These are phyloP conservation scores for Zosterops borbonicus DNA, from an alignment of 2,113 vertebrate species.

Conservation along the genomic window DNA sequence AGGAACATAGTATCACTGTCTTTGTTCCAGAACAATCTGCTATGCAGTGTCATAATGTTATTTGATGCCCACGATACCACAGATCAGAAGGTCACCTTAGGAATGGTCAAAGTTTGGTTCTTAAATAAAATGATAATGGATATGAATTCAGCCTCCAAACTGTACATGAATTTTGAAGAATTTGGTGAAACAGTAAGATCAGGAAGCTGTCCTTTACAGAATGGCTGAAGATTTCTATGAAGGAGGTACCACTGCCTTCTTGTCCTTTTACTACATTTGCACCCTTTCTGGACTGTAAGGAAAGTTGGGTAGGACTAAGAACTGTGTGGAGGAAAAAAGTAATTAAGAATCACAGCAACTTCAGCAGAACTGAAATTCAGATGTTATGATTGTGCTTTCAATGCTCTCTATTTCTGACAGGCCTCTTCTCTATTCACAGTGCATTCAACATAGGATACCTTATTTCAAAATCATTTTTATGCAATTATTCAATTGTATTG, in stretches of 20 bases:
- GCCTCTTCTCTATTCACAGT: neutral
- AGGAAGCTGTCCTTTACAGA: neutral
- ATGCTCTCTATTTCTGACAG: neutral
- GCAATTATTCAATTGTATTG: neutral
- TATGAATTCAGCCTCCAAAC: neutral
- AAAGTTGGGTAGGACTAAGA: neutral
- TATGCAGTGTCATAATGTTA: neutral
- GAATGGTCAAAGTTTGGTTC: neutral
- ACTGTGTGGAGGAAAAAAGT: neutral
- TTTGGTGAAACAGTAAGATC: neutral
- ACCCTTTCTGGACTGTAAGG: neutral
- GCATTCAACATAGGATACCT: neutral
- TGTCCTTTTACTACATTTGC: neutral
- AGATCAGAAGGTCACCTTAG: neutral
- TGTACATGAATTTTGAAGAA: neutral
- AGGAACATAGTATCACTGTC: neutral
- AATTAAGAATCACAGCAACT: neutral
- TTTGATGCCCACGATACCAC: neutral
- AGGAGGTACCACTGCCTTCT: neutral
- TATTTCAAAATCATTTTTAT: neutral
- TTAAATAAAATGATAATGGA: neutral
- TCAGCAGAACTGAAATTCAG: neutral
- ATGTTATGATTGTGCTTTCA: neutral
- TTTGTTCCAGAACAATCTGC: neutral
- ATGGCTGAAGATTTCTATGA: neutral